Evolutionary conservation across 2,113 vertebrate species (phyloP).

Genomic region (Catharus bicknelli): DNA sequence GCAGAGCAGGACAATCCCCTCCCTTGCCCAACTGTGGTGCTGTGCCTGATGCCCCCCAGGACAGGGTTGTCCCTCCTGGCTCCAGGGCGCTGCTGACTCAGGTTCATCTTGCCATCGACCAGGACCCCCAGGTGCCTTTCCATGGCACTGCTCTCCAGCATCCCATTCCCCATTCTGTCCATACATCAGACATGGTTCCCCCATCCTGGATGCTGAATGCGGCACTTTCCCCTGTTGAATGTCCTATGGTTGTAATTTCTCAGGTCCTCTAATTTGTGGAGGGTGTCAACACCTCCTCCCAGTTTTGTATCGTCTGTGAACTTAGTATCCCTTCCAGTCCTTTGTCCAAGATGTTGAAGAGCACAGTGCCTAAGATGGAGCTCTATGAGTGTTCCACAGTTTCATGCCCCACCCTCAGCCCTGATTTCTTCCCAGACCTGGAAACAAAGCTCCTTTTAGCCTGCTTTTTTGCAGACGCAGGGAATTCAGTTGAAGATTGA

Average conservation of each 20-base stretch:
- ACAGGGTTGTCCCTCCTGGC: not conserved
- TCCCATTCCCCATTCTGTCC: not conserved
- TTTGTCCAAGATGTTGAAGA: not conserved
- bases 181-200: not conserved
- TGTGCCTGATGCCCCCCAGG: not conserved
- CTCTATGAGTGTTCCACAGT: not conserved
- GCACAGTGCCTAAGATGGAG: too few relatives aligned
- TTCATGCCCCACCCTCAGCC: not conserved
- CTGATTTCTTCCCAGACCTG: not conserved
- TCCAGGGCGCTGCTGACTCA: not conserved
- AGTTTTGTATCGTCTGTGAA: not conserved
- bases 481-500: not conserved
- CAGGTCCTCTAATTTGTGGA: not conserved
- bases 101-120: not conserved
- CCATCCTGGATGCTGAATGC: rapidly evolving
- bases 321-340: not conserved
- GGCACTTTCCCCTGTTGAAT: rapidly evolving
- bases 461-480: not conserved
- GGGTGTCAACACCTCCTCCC: not conserved
- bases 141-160: not conserved
- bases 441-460: not conserved
- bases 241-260: not conserved
- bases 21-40: rapidly evolving
- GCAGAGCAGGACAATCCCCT: not conserved
- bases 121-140: not conserved